Evolutionary conservation across 2,888 invertebrate species (phyloP).

Genomic region (Cyaniris semiargus): DNA sequence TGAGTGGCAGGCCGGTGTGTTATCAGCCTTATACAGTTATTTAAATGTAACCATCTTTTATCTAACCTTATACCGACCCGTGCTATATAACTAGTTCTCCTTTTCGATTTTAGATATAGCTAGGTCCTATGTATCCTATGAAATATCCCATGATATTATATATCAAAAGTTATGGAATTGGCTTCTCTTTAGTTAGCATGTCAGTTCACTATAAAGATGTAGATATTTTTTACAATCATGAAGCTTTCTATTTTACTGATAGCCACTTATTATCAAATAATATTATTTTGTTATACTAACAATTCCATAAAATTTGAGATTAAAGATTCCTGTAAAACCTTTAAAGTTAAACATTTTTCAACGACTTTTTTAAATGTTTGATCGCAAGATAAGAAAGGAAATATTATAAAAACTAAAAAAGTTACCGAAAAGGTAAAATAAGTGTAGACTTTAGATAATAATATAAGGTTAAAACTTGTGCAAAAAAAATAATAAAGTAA

Average conservation of each 20-base stretch:
- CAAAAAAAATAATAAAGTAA: too few species aligned
- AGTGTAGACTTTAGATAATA: too few species aligned
- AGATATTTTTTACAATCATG: too few species aligned
- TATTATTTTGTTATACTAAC: not conserved
- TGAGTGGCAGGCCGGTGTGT: not conserved
- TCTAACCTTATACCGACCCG: not conserved
- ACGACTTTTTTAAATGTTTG: too few species aligned
- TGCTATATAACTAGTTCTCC: not conserved
- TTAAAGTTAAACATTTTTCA: too few species aligned
- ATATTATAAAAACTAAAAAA: too few species aligned
- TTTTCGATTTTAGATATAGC: not conserved
- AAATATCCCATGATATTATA: not conserved
- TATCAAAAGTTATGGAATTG: constrained; percentile 13
- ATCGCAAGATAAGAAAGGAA: too few species aligned
- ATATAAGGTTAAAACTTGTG: too few species aligned
- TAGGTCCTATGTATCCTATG: not conserved
- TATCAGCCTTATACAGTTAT: not conserved
- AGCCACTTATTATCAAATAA: too few species aligned
- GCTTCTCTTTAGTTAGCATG: not conserved
- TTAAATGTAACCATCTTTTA: not conserved
- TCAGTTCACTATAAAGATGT: not conserved
- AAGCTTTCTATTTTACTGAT: too few species aligned
- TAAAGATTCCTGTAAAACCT: not conserved
- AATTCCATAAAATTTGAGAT: not conserved
- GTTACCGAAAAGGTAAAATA: too few species aligned